These are phyloP conservation scores for Dendroctonus ponderosae DNA, from an alignment of 1,140 invertebrate species.

Conservation along the genomic window DNA sequence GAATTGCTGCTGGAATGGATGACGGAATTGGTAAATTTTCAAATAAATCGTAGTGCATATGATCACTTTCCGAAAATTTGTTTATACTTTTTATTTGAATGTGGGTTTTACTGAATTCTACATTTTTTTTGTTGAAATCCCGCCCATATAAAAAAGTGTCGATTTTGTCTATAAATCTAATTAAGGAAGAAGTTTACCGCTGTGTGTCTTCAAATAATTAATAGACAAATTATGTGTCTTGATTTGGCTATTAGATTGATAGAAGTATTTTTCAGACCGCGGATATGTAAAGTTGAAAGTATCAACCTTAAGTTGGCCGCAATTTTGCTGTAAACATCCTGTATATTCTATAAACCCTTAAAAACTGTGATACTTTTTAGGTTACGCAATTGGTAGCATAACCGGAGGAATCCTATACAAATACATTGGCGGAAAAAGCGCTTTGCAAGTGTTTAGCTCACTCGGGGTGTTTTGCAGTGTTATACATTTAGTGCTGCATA, in stretches of 20 bases:
- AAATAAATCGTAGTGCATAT: not conserved
- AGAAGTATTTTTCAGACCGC: too few species aligned
- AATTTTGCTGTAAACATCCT: not conserved
- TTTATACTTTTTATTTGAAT: not conserved
- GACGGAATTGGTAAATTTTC: conserved; percentile 67
- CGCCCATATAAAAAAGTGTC: too few species aligned
- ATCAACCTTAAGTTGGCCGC: too few species aligned
- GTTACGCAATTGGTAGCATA: conserved; percentile 63
- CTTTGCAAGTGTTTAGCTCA: conserved; percentile 57
- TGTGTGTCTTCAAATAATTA: too few species aligned
- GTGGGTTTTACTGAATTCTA: too few species aligned
- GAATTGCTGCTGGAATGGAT: conserved; percentile 78
- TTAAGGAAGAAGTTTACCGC: too few species aligned
- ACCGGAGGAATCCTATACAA: conserved; percentile 62
- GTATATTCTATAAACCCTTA: not conserved
- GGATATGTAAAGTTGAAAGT: too few species aligned
- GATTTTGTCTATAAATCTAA: too few species aligned
- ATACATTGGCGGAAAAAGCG: conserved; percentile 55
- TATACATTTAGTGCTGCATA: conserved; percentile 54
- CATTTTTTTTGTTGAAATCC: too few species aligned
- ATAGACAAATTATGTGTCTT: not conserved
- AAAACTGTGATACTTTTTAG: conserved; percentile 41
- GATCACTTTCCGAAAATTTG: not conserved
- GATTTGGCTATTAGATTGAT: too few species aligned
- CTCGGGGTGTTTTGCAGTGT: conserved; percentile 56